Conservation (phyloP, 2,888 invertebrate species). For the Coelogynopora nodosa region DNA sequence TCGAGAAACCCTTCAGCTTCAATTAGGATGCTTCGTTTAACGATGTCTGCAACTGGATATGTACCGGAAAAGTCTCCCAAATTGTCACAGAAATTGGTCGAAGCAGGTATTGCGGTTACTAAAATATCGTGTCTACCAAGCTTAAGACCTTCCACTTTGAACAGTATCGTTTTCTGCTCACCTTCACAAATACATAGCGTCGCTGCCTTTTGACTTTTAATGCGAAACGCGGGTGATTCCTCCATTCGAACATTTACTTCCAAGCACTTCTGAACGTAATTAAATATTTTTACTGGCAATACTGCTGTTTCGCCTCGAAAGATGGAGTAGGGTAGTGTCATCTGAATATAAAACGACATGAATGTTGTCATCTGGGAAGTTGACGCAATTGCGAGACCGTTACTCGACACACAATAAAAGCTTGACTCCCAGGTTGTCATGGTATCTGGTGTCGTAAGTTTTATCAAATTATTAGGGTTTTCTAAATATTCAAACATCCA, state of each 20-base stretch:
- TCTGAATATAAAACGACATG: constrained; percentile 7
- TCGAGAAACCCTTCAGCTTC: constrained; percentile 23
- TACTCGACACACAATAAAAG: neutral
- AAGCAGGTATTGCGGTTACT: neutral
- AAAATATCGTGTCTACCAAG: neutral
- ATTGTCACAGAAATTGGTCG: neutral
- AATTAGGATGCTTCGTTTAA: constrained; percentile 26
- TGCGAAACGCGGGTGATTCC: neutral
- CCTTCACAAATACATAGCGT: neutral
- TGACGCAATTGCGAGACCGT: neutral
- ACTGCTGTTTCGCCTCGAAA: neutral
- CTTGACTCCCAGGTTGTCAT: constrained; percentile 24
- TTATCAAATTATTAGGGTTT: neutral
- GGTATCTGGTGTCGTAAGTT: neutral
- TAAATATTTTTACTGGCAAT: constrained; percentile 4
- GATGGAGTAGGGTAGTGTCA: neutral
- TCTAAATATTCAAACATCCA: constrained; percentile 36
- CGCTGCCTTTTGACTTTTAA: neutral
- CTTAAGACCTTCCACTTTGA: neutral
- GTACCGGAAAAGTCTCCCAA: neutral
- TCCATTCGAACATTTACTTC: neutral
- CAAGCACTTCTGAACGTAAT: neutral
- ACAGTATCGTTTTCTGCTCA: neutral
- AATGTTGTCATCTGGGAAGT: neutral
- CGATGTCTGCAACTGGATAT: neutral